These are phyloP conservation scores for Mya arenaria DNA, from an alignment of 1,140 invertebrate species.

Conservation along the genomic window DNA sequence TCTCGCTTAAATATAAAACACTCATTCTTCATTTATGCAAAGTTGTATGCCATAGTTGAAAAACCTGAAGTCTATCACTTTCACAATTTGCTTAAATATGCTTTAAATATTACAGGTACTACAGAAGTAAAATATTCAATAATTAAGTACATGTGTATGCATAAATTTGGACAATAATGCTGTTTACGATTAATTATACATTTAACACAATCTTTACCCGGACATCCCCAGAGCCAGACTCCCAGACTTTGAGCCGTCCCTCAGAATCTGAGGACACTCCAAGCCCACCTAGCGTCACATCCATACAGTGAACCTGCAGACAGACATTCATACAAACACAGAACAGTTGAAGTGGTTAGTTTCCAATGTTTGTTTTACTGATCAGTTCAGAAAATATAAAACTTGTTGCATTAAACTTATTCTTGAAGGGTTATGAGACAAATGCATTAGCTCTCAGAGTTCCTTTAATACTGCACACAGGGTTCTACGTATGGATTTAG, in stretches of 20 bases:
- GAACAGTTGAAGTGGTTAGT: background rate
- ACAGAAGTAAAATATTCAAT: too few species aligned
- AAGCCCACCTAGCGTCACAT: slow-evolving; percentile 84
- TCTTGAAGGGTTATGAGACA: background rate
- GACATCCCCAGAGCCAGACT: slow-evolving; percentile 83
- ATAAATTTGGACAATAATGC: too few species aligned
- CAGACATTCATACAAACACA: background rate
- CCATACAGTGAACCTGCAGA: slow-evolving; percentile 82
- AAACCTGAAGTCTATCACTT: too few species aligned
- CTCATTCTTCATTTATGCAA: too few species aligned
- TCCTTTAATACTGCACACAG: background rate
- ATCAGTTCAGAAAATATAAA: background rate
- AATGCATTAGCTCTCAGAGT: background rate
- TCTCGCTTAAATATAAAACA: slow-evolving; percentile 79
- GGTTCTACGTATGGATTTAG: background rate
- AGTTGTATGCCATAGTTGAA: too few species aligned
- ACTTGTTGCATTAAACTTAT: background rate
- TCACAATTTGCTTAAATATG: too few species aligned
- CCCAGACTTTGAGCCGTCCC: slow-evolving; percentile 86
- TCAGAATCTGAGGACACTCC: slow-evolving; percentile 84
- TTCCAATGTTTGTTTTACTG: background rate
- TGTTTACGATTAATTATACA: too few species aligned
- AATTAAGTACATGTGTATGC: too few species aligned
- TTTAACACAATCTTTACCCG: slow-evolving; percentile 79
- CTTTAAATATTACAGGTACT: too few species aligned